Conservation (phyloP, 30 jellyfish, hydroid and myxozoan genomes). For the Catostylus mosaicus region DNA sequence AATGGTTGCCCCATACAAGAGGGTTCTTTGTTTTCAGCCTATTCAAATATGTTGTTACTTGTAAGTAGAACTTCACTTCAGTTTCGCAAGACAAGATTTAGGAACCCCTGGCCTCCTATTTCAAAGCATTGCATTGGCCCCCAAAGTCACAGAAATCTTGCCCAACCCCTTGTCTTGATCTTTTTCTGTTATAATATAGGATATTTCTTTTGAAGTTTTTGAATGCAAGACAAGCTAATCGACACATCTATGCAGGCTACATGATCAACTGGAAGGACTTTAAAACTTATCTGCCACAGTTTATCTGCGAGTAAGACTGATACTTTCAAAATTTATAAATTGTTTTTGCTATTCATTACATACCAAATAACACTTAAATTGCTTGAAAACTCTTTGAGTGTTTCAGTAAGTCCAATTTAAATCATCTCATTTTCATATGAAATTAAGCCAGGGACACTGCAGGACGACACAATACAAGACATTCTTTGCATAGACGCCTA, state of each 20-base stretch:
- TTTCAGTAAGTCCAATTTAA: no score
- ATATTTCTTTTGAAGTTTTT: conserved; percentile 35
- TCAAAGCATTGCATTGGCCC: no score
- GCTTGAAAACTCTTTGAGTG: neutral
- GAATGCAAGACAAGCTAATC: conserved; percentile 69
- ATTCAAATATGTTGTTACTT: no score
- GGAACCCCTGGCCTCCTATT: neutral
- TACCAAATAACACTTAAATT: neutral
- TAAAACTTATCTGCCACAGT: conserved; percentile 55
- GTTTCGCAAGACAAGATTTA: neutral
- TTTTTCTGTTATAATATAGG: neutral
- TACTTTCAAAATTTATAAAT: neutral
- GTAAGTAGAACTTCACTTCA: neutral
- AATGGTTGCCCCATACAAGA: no score
- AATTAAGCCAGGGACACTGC: neutral
- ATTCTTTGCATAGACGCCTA: neutral
- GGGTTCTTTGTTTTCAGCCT: no score
- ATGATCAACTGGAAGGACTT: conserved; percentile 57
- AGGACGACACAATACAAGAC: neutral
- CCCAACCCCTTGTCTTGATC: neutral
- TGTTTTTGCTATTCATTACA: neutral
- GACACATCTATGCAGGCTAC: conserved; percentile 68
- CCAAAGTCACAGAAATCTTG: no score
- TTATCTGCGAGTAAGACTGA: conserved; percentile 70
- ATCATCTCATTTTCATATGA: no score